These are phyloP conservation scores for Halcyon malimbica DNA, from an alignment of 2,113 vertebrate species.

Conservation along the genomic window DNA sequence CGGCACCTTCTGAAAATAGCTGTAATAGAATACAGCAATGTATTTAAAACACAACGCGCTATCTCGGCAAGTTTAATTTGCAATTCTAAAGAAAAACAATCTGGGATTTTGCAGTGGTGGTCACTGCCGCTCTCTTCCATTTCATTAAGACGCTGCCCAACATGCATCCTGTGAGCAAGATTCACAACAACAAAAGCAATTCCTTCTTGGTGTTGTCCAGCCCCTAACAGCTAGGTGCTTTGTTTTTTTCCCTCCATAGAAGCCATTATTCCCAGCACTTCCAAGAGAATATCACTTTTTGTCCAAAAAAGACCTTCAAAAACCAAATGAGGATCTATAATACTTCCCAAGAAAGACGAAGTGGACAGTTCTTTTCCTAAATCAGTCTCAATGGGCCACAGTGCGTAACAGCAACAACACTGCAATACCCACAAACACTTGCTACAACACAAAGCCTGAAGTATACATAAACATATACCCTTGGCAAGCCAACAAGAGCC, in stretches of 20 bases:
- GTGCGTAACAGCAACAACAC: background rate
- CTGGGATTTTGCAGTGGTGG: background rate
- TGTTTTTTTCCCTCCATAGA: background rate
- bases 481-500: background rate
- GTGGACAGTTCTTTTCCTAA: background rate
- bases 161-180: background rate
- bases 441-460: background rate
- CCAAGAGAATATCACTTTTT: background rate
- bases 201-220: background rate
- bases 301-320: background rate
- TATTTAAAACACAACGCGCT: background rate
- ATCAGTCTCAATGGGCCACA: background rate
- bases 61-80: background rate
- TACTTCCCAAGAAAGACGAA: background rate
- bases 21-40: slow-evolving; percentile 66
- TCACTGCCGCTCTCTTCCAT: background rate
- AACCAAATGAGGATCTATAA: background rate
- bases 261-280: background rate
- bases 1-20: slow-evolving; percentile 97
- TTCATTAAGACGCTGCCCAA: background rate
- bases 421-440: background rate
- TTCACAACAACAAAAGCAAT: background rate
- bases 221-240: background rate
- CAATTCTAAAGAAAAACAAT: background rate
- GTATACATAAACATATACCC: too few relatives aligned